Base-by-base conservation (phyloP, 2,113 vertebrate species). In the Aplodontia rufa region DNA sequence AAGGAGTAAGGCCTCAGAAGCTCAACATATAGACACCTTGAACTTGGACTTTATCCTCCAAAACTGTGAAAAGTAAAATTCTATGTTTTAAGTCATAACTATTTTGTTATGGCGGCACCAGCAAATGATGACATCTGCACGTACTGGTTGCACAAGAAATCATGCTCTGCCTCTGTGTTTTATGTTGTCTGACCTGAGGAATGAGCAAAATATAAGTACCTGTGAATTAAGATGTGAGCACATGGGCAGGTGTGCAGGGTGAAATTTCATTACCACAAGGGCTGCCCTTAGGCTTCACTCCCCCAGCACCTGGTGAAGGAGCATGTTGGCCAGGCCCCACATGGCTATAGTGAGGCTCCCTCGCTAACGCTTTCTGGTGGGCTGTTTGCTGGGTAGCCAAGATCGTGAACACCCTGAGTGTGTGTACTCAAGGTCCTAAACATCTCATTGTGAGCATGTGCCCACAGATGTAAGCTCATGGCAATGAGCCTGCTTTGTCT, bases 171-270 rank as follows among this genome's bases (percentile, higher is more conserved):
- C 58, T 66, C 8, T 32, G 37, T 60, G 16, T 47, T 13, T 42
- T 30, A 32, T n/a, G n/a, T 35, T 64, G 22, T 88, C 51, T 80
- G 49, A 45, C 26, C 19, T 45, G 68, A 85, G 42, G 32, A 6
- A 81, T 81, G 79, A 71, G 16, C 20, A 37, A 60, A 82, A 66
- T 35, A 35, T 12, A 81, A 71, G 45, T 1, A 10, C 6, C 1
- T 13, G 1, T 60, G n/a, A 83, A 5, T 19, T 45, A 78, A 35
- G 75, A 19, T 40, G 4, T 42, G 30, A 64, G 58, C 24, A 42
- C 5, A 16, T 35, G 69, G 8, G n/a, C 8, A 4, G 8, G 12
- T 9, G 0, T 47, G n/a, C 20, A 55, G 24, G 17, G 4, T 75
- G 32, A 78, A 40, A 1, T 2, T 45, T 58, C 24, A 22, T 60